phyloP scores from a whole-genome alignment of 35 echinoderm and acorn worm species.

The Antedon bifida region DNA sequence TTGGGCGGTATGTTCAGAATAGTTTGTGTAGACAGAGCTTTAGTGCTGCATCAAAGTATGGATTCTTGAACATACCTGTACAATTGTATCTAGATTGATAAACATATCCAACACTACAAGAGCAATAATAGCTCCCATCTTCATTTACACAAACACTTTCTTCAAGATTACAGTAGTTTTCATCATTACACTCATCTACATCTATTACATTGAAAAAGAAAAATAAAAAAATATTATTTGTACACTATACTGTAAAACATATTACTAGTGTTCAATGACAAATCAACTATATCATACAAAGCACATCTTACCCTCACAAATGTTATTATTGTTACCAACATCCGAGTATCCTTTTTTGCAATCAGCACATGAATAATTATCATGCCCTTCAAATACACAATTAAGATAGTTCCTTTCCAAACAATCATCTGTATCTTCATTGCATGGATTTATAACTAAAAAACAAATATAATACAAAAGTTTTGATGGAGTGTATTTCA shows the following conservation, averaged over 20 bases:
- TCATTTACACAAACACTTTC: background rate
- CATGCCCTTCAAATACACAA: background rate
- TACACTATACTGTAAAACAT: no score
- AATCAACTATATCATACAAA: no score
- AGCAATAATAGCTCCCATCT: background rate
- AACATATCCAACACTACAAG: background rate
- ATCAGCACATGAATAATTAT: background rate
- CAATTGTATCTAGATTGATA: background rate
- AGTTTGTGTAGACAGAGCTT: no score
- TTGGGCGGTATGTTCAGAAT: no score
- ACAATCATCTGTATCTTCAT: background rate
- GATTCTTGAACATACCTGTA: background rate
- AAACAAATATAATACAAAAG: background rate
- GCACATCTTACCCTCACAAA: background rate
- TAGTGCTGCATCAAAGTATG: no score
- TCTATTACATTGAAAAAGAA: background rate
- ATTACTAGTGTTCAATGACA: no score
- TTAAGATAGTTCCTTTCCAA: background rate
- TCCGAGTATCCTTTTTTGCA: background rate
- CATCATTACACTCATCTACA: background rate
- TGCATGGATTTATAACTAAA: background rate
- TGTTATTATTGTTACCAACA: background rate
- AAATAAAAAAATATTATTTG: no score
- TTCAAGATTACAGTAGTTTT: background rate
- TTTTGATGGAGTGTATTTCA: no score